Conservation (phyloP, 2,888 invertebrate species). For the Petrolisthes cinctipes region DNA sequence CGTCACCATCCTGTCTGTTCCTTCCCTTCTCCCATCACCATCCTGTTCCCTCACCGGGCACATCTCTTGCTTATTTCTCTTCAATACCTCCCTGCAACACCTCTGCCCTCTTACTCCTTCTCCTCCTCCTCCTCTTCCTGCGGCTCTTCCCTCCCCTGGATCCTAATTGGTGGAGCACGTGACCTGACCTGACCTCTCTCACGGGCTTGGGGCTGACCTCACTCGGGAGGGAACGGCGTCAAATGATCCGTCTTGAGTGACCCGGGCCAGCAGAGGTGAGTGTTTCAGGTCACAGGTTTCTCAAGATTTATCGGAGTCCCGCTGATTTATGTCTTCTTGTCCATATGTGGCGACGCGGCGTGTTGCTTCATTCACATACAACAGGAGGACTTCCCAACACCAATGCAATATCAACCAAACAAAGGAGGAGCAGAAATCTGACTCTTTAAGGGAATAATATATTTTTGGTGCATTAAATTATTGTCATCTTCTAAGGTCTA, state of each 20-base stretch:
- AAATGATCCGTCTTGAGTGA: constrained; percentile 1
- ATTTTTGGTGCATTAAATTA: no score
- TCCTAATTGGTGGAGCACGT: not conserved
- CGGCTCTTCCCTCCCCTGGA: not conserved
- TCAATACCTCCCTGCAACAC: not conserved
- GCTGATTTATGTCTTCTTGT: not conserved
- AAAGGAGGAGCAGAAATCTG: no score
- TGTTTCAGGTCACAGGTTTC: not conserved
- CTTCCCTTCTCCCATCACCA: not conserved
- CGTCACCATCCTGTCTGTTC: not conserved
- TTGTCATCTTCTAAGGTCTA: no score
- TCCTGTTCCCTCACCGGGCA: not conserved
- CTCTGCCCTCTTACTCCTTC: not conserved
- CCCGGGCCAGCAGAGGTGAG: not conserved
- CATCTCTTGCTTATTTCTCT: not conserved
- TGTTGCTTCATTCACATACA: not conserved
- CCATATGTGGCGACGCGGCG: not conserved
- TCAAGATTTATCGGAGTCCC: not conserved
- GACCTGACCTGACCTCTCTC: not conserved
- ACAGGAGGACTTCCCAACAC: no score
- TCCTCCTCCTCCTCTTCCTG: not conserved
- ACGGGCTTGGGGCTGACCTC: not conserved
- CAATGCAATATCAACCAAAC: no score
- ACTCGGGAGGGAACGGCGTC: not conserved
- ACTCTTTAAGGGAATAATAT: no score